Evolutionary conservation across 2,113 vertebrate genomes (phyloP).

Genomic region (Apistogramma diplotaenia): DNA sequence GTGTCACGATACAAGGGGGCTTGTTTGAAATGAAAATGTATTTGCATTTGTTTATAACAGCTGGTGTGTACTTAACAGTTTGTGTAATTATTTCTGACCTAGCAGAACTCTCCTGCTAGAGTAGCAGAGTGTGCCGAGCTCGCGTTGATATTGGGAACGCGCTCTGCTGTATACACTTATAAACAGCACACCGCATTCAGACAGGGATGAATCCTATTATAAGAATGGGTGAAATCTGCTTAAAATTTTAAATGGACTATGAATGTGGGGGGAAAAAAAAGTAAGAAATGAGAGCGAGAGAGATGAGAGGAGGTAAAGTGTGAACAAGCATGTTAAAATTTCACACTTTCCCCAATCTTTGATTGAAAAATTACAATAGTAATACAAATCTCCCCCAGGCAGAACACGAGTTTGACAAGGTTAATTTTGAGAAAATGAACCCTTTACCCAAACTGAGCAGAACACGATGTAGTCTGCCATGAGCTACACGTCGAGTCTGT

Average conservation of each 20-base stretch:
- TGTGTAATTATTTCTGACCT: slow-evolving; percentile 78
- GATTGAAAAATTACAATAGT: slow-evolving; percentile 74
- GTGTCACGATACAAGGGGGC: slow-evolving; percentile 41
- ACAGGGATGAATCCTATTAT: slow-evolving; percentile 48
- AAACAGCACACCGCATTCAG: slow-evolving; percentile 16
- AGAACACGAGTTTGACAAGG: slow-evolving; percentile 64
- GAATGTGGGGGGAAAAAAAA: not conserved
- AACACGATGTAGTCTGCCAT: slow-evolving; percentile 15
- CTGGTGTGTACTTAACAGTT: slow-evolving; percentile 74
- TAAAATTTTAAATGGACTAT: slow-evolving; percentile 52
- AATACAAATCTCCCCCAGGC: slow-evolving; percentile 61
- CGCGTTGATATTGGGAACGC: slow-evolving; percentile 39
- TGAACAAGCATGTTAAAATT: slow-evolving; percentile 64
- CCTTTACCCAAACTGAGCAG: slow-evolving; percentile 47
- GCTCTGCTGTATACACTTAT: slow-evolving; percentile 20
- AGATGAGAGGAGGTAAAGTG: not conserved
- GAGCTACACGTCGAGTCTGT: slow-evolving; percentile 27
- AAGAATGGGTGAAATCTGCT: slow-evolving; percentile 51
- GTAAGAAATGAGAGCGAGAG: not conserved
- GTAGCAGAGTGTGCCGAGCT: slow-evolving; percentile 40
- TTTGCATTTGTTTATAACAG: slow-evolving; percentile 78
- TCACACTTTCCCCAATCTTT: slow-evolving; percentile 68
- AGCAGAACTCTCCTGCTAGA: slow-evolving; percentile 58
- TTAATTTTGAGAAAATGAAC: slow-evolving; percentile 71
- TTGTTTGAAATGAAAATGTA: slow-evolving; percentile 76